Base-by-base conservation (phyloP, 1,140 invertebrate genomes). In the Drosophila eugracilis region DNA sequence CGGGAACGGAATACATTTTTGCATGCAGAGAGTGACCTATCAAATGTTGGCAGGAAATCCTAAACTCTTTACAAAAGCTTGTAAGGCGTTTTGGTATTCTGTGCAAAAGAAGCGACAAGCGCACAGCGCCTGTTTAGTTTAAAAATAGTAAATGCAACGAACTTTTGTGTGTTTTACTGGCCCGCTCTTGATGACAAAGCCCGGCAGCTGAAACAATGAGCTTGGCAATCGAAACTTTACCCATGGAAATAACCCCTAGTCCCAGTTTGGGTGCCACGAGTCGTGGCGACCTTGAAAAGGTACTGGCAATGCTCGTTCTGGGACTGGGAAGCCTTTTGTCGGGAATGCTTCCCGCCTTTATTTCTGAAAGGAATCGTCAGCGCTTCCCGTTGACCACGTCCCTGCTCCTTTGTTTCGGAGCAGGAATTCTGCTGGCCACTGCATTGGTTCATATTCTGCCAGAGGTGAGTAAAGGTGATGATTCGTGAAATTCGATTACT, bases 381-480 rank as follows among this genome's bases (percentile, higher is more conserved):
- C 79, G 92, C 14, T 93, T 93, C 42, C 94, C 94, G n/a, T 76
- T 95, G 3, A 75, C 94, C 3, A 92, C 95, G 7, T 96, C 95
- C 6, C 92, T 93, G 10, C 88, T 96, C 7, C 93, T 97, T 0
- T 97, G 96, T 79, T 96, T 97, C 70, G 96, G 96, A 19, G 97
- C 95, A 3, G 97, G 97, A 0, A 96, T 98, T 5, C 93, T 98
- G 24, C 90, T 98, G 14, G 96, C 95, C 0, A 97, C 97, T 1
- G 95, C 96, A 17, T 91, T 97, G 32, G 92, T 96, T 3, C 97
- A 98, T 90, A 95, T 98, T 92, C 92, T 98, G 34, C 96, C 97
- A 14, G 97, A 98, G 92, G 94, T 96, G 7, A 92, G 93, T 2
- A 44, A 24, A 7, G 3, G 15, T 42, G 41, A 3, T 15, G 1